Percentiles rank a stretch among this genome's conserved stretches.
These are phyloP conservation scores for Ophion ellenae DNA, from an alignment of 2,888 invertebrate species.

Conservation along the genomic window DNA sequence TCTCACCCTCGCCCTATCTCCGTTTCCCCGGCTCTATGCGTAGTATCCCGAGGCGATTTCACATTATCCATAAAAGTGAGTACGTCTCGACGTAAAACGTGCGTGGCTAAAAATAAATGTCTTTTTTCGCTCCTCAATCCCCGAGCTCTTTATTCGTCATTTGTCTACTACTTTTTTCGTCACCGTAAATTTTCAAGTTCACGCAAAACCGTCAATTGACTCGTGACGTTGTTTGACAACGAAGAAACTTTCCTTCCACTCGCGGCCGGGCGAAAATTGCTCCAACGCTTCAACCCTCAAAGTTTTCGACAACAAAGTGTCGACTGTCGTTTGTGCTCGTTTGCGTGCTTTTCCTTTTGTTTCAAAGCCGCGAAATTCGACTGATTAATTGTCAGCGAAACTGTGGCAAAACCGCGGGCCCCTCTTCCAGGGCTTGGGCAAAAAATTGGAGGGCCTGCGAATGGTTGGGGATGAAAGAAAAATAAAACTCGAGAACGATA, in stretches of 20 bases:
- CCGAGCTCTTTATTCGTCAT: background rate
- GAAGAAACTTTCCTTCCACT: background rate
- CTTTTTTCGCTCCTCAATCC: background rate
- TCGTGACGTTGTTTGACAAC: background rate
- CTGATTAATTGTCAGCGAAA: slow-evolving; percentile 40
- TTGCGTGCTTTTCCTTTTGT: background rate
- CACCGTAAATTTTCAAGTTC: no score
- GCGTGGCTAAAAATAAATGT: background rate
- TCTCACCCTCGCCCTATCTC: slow-evolving; percentile 19
- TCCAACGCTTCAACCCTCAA: background rate
- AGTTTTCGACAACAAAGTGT: background rate
- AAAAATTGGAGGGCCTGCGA: slow-evolving; percentile 8
- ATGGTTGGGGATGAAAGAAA: slow-evolving; percentile 3
- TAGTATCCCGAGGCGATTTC: slow-evolving; percentile 51
- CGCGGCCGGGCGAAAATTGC: background rate
- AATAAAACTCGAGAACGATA: background rate
- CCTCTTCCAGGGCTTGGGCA: background rate
- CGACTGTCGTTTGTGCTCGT: background rate
- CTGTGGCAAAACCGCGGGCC: slow-evolving; percentile 11
- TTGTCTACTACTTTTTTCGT: background rate
- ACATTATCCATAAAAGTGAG: slow-evolving; percentile 12
- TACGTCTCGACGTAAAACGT: background rate
- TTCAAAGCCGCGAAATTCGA: background rate
- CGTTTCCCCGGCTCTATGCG: background rate
- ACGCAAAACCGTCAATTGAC: background rate